Evolutionary conservation across 2,797 vertebrate species (phyloP).

Genomic region (Buceros bicornis): DNA sequence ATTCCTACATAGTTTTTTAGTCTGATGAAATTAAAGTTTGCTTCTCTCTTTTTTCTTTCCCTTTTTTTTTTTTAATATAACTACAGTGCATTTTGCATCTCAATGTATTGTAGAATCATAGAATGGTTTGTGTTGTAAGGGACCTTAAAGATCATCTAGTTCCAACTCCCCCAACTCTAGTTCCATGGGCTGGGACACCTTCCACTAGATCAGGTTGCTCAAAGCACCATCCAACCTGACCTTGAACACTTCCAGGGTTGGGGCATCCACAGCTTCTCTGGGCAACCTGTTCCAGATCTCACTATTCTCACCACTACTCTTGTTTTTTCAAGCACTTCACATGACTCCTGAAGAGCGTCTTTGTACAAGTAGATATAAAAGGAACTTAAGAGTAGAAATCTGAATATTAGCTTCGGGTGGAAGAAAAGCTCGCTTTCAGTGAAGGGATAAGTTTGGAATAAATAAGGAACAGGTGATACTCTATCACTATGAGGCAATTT

Average conservation of each 20-base stretch:
- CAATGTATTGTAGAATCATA: neutral
- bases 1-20: neutral
- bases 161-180: no score
- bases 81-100: neutral
- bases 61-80: neutral
- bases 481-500: constrained; percentile 38
- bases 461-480: constrained; percentile 17
- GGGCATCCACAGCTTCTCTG: neutral
- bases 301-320: neutral
- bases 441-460: constrained; percentile 19
- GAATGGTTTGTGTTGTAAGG: neutral
- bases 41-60: neutral
- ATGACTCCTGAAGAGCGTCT: neutral
- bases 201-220: neutral
- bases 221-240: neutral
- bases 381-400: neutral
- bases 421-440: neutral
- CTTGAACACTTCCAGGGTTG: neutral
- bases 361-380: constrained; percentile 4
- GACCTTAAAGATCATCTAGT: neutral
- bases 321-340: constrained; percentile 58
- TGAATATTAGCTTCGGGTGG: constrained; percentile 1
- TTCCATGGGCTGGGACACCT: neutral
- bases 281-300: neutral
- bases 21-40: neutral